Evolutionary conservation across 2,797 vertebrate genomes (phyloP).

Genomic region (Calcarius lapponicus): DNA sequence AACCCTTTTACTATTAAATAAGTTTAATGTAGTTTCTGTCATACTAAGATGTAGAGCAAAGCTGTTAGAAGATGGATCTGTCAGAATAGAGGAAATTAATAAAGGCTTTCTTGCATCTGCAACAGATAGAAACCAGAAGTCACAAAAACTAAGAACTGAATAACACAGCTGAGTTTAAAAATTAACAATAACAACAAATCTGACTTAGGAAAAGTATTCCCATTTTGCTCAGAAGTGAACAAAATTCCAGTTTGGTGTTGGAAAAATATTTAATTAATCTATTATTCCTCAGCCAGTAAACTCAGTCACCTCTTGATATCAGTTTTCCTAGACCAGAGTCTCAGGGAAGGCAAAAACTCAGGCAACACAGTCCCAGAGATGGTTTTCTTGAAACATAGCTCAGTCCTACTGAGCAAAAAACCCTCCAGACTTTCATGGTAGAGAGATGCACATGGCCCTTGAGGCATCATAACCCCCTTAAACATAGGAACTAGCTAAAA

Average conservation of each 20-base stretch:
- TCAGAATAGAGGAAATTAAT: not conserved
- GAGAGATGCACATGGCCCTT: not conserved
- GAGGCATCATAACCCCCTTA: not conserved
- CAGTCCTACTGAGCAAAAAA: not conserved
- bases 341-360: not conserved
- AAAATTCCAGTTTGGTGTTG: not conserved
- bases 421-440: fast-evolving
- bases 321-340: not conserved
- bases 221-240: not conserved
- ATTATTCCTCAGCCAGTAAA: not conserved
- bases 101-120: not conserved
- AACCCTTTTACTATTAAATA: not conserved
- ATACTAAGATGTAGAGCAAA: not conserved
- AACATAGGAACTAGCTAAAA: not conserved
- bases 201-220: not conserved
- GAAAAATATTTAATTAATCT: not conserved
- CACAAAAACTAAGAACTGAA: not conserved
- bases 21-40: not conserved
- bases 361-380: not conserved
- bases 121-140: not conserved
- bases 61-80: not conserved
- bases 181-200: not conserved
- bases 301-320: not conserved
- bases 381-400: not conserved
- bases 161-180: not conserved